phyloP scores from a whole-genome alignment of 2,797 vertebrate species.

The Manis crassicaudata region DNA sequence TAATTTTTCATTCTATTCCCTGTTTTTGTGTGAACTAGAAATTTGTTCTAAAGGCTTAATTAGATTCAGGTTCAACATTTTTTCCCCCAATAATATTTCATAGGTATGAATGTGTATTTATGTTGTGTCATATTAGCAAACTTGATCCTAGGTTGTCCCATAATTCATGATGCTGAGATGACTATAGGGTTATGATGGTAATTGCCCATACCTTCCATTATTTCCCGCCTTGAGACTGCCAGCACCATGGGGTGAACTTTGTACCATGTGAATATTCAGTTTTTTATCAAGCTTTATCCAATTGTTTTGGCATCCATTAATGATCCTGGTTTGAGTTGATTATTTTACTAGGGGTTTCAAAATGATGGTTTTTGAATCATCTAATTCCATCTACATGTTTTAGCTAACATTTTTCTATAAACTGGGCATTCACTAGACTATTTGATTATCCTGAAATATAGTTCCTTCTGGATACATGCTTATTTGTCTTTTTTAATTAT shows the following conservation, averaged over 20 bases:
- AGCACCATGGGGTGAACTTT: background rate
- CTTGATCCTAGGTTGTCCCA: background rate
- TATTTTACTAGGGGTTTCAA: constrained; percentile 44
- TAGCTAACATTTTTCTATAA: constrained; percentile 10
- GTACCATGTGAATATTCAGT: background rate
- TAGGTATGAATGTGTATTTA: background rate
- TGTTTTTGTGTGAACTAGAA: background rate
- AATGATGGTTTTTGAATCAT: constrained; percentile 20
- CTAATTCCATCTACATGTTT: background rate
- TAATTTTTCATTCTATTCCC: background rate
- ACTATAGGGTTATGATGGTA: background rate
- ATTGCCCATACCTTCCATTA: background rate
- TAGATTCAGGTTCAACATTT: background rate
- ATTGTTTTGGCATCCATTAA: background rate
- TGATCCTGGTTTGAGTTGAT: background rate
- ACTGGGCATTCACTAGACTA: background rate
- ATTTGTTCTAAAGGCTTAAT: constrained; percentile 37
- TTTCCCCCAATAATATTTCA: background rate
- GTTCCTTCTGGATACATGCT: background rate
- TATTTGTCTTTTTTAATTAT: background rate
- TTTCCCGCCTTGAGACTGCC: background rate
- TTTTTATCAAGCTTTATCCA: background rate
- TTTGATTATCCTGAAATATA: constrained; percentile 5
- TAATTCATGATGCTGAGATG: background rate
- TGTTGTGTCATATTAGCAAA: background rate